phyloP scores from a whole-genome alignment of 2,888 invertebrate genomes.

The Phengaris alcon region DNA sequence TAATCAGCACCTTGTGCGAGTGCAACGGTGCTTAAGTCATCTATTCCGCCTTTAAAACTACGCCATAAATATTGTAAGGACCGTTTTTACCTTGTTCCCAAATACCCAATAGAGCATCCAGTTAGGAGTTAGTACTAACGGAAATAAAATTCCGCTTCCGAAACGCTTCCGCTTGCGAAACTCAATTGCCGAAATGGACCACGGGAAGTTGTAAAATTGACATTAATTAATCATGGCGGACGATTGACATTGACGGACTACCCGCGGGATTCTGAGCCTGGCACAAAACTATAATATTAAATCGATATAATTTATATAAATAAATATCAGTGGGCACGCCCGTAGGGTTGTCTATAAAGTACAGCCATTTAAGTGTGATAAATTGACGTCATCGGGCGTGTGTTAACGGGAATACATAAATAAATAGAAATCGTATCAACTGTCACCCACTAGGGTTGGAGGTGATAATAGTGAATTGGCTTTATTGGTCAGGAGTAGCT shows the following conservation, averaged over 20 bases:
- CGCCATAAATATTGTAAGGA: neutral
- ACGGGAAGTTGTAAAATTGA: conserved; percentile 15
- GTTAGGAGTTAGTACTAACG: neutral
- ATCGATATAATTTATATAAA: neutral
- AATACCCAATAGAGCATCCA: neutral
- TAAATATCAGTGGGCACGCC: conserved; percentile 29
- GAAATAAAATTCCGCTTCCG: conserved; percentile 19
- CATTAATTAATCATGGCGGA: conserved; percentile 13
- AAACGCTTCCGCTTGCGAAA: conserved; percentile 8
- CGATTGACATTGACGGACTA: conserved; percentile 1
- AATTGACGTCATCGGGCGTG: conserved; percentile 37
- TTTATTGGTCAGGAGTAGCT: conserved; percentile 1
- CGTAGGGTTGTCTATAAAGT: conserved; percentile 38
- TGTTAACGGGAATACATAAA: conserved; percentile 41
- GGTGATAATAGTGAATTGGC: conserved; percentile 32
- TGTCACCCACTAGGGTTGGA: conserved; percentile 45
- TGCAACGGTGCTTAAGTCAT: conserved; percentile 24
- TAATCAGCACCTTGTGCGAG: conserved; percentile 19
- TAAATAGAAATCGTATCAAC: conserved; percentile 37
- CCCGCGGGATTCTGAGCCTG: neutral
- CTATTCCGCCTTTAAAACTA: conserved; percentile 8
- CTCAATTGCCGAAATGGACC: conserved; percentile 14
- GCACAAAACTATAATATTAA: neutral
- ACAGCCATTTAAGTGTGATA: conserved; percentile 38
- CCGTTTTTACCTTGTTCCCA: neutral